Base-by-base conservation (phyloP, 2,797 vertebrate species). In the Tangara arthus region DNA sequence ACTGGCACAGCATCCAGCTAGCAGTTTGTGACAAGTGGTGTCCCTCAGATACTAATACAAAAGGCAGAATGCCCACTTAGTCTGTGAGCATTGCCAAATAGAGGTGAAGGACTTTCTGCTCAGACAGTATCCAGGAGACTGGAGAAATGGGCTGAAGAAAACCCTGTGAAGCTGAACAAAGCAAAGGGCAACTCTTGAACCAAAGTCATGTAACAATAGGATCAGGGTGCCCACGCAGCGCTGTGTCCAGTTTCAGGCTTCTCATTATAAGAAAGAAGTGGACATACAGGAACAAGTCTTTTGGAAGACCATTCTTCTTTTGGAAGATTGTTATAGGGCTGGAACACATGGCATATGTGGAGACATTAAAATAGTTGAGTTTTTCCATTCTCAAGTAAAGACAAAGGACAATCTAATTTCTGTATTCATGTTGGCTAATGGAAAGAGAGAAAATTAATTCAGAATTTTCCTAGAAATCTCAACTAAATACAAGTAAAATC, bases 391-490 rank as follows among this genome's bases (percentile, higher is more conserved):
- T 66, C 44, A 79, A 9, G 7, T 39, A 42, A 80, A 75, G 26
- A 35, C 0, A 1, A 65, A 37, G 8, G 16, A 39, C 0, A 1
- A 16, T 6, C 12, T 59, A 47, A 30, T 12, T 52, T 1, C 6
- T 35, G 12, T 35, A 20, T 59, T 77, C 0, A 0, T 69, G 7
- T 8, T 70, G 11, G 6, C 22, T 79, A 32, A 26, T 35, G 10
- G 30, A 20, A 66, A 63, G 10, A 50, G 0, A 42, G 16, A 63
- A 72, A 32, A 56, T 14, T 10, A 56, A 52, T 47, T 70, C 39
- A 78, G 34, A n/a, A 5, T 66, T 75, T 61, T 30, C 23, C 6
- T 20, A 22, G 13, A 50, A 24, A 56, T 34, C 65, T 65, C 16
- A 65, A 24, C 10, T 39, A 18, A 82, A 42, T 37, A 15, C 3